Base-by-base conservation (phyloP, 2,797 vertebrate species). In the Danio albolineatus region DNA sequence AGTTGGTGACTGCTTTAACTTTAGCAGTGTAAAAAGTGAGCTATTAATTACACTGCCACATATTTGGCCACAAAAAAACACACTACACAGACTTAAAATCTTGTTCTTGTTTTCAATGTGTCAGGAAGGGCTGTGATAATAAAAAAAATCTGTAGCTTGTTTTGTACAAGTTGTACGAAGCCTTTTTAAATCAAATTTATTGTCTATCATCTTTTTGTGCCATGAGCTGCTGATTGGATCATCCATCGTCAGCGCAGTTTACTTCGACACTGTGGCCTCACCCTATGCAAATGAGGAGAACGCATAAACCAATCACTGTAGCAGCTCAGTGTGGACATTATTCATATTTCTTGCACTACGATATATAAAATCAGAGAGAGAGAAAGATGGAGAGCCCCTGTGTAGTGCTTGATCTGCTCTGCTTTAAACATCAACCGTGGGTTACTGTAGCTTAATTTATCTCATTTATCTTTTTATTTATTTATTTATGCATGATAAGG, bases 111-210 rank as follows among this genome's bases (percentile, higher is more conserved):
- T 77, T 77, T 69, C 16, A 69, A 49, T 0, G 0, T 69, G 64
- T 77, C 64, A 77, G 19, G 28, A 14, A 17, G 19, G 28, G 10
- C 39, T 59, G 44, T 41, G 65, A 78, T 49, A 49, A 60, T 77
- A 59, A 56, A 78, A 14, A 49, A 28, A 28, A 28, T 64, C 76
- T 38, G 12, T 60, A 44, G 57, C 38, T 72, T 71, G 61, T 61
- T 71, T n/a, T 79, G 38, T 54, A 17, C 38, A 51, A 43, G 66
- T 71, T 61, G 46, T 78, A 78, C 13, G 38, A 53, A 72, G 76
- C 43, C 38, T 62, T 79, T 71, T 79, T 79, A 79, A 71, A 71
- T 62, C 38, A 62, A 79, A 79, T 79, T 61, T 79, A 71, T 71
- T 43, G 57, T 79, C 66, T 64, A 72, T 72, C 59, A 72, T 79